A percentile compares a stretch with the other conserved stretches of the same genome.
Evolutionary conservation across 1,140 invertebrate species (phyloP).

Genomic region (Platyura marginata): DNA sequence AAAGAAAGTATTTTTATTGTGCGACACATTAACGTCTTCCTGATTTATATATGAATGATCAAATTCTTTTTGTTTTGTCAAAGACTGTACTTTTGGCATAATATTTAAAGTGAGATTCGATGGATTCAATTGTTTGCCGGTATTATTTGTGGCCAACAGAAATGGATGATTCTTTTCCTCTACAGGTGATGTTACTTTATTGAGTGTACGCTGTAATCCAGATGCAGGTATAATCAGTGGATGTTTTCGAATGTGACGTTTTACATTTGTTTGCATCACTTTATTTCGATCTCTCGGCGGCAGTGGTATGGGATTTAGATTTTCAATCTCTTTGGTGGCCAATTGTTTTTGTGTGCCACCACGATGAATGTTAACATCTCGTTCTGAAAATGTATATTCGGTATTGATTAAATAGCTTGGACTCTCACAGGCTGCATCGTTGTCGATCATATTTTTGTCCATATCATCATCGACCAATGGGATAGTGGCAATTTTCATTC

Average conservation of each 20-base stretch:
- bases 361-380: not conserved
- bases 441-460: constrained; percentile 1
- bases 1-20: not conserved
- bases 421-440: constrained; percentile 15
- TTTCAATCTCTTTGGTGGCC: constrained; percentile 15
- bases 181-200: constrained; percentile 30
- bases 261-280: constrained; percentile 37
- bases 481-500: constrained; percentile 1
- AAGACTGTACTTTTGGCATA: not conserved
- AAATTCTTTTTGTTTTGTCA: not conserved
- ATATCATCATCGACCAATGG: constrained; percentile 3
- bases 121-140: not conserved
- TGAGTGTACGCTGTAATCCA: constrained; percentile 37
- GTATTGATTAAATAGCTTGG: constrained; percentile 17
- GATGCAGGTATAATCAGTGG: constrained; percentile 63
- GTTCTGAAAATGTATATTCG: not conserved
- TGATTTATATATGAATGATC: not conserved
- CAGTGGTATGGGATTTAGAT: constrained; percentile 56
- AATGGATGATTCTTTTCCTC: constrained; percentile 7
- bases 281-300: constrained; percentile 66
- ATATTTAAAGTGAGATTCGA: not conserved
- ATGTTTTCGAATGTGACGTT: constrained; percentile 70
- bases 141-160: not conserved
- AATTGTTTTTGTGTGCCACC: not conserved
- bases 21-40: not conserved